Conservation (phyloP, 1,140 invertebrate species). For the Cyrtorhinus lividipennis region DNA sequence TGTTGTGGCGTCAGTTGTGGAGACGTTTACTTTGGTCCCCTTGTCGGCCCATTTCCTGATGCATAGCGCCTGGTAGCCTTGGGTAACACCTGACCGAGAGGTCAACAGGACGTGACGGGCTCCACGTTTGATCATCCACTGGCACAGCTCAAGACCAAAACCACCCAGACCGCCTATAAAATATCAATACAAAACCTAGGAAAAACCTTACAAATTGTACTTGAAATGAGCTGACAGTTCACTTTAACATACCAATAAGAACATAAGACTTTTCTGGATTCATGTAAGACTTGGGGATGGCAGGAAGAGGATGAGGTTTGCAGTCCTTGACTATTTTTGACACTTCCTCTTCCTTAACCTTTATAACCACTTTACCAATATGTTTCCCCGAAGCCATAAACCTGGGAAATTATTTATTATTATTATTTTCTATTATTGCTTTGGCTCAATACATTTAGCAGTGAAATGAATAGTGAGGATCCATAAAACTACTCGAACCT, state of each 20-base stretch:
- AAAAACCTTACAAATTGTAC: too few species aligned
- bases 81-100: constrained; percentile 71
- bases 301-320: constrained; percentile 42
- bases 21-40: constrained; percentile 49
- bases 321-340: constrained; percentile 32
- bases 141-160: constrained; percentile 83
- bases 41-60: constrained; percentile 55
- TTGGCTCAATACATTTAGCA: too few species aligned
- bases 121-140: constrained; percentile 78
- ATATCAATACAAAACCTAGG: background rate
- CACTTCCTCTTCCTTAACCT: constrained; percentile 69
- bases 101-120: constrained; percentile 71
- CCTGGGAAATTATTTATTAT: constrained; percentile 31
- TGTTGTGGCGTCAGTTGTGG: constrained; percentile 48
- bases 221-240: too few species aligned
- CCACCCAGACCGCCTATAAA: constrained; percentile 75
- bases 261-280: constrained; percentile 77
- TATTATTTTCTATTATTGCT: too few species aligned
- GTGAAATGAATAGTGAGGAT: background rate
- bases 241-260: constrained; percentile 38
- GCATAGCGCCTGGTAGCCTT: constrained; percentile 73
- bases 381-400: constrained; percentile 96
- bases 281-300: constrained; percentile 73
- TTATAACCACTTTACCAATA: constrained; percentile 87
- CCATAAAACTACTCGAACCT: constrained; percentile 33